phyloP scores from a whole-genome alignment of 2,888 invertebrate species.

The Piscicola geometra region DNA sequence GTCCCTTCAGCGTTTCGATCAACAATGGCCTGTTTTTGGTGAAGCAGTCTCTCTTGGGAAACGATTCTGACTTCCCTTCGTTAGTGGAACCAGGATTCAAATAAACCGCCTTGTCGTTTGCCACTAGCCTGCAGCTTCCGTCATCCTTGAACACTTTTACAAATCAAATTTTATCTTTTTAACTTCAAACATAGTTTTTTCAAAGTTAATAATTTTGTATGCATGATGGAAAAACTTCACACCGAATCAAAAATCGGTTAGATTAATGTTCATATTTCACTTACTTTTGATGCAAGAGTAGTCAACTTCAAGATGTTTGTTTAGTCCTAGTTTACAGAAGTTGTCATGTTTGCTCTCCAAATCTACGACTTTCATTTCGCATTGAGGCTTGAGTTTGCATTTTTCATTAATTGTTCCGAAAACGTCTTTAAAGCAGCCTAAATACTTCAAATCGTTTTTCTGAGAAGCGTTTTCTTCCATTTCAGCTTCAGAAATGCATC shows the following conservation, averaged over 20 bases:
- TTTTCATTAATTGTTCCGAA: not conserved
- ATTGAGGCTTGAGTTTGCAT: conserved; percentile 22
- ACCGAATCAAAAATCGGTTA: not conserved
- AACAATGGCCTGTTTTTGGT: not conserved
- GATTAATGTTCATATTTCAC: not conserved
- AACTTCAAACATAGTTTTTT: too few species aligned
- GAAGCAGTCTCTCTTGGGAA: not conserved
- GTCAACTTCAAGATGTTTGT: conserved; percentile 30
- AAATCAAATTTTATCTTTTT: too few species aligned
- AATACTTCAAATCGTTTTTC: conserved; percentile 9
- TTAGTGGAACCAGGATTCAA: not conserved
- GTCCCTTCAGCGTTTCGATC: conserved; percentile 24
- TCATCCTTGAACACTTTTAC: conserved; percentile 10
- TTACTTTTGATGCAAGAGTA: conserved; percentile 33
- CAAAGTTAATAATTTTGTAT: conserved; percentile 11
- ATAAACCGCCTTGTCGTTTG: not conserved
- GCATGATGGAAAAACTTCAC: not conserved
- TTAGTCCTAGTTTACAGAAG: conserved; percentile 31
- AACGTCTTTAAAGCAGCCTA: conserved; percentile 36
- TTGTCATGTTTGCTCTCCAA: conserved; percentile 5
- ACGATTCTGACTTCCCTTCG: not conserved
- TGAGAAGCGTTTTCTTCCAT: conserved; percentile 2
- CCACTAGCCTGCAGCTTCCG: not conserved
- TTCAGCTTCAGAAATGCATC: conserved; percentile 22
- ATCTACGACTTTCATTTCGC: conserved; percentile 23